Evolutionary conservation across 2,888 invertebrate species (phyloP), one percentile per base, ranked within the genome.

Genomic region (Euplagia quadripunctaria): DNA sequence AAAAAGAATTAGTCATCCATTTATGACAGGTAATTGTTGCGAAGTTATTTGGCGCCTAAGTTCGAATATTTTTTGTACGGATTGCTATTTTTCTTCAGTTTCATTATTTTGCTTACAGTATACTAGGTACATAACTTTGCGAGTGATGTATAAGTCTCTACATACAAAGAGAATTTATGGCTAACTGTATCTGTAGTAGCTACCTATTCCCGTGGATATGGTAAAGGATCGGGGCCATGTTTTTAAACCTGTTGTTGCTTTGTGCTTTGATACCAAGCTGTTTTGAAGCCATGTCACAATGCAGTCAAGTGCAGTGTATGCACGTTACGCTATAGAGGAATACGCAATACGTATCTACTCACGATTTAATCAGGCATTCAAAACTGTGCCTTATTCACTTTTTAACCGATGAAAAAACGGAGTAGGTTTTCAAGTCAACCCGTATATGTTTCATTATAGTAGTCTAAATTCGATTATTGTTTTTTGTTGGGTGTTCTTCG

Each of bases 191-290:
- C 70, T 78, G 70, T 81, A 85, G 87, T 86, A 81, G 75, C 84
- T 84, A 86, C 81, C 84, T 89, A 74, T 87, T 84, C 81, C 76
- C 82, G 82, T 87, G 85, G 85, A 89, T 86, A 88, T 85, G 86
- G 82, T 81, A 92, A 93, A 91, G 87, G 81, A 78, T 74, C 80
- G 81, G 77, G 71, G 75, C 74, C 78, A 78, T 80, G 82, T 86
- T 89, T 92, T 87, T 82, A 88, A 73, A 88, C 82, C 86, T 87
- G 88, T 89, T 88, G 91, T 85, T 84, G 77, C 80, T 79, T 80
- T 83, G 80, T 85, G 87, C 92, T 93, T 93, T 93, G 93, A 91
- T 90, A 90, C 88, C 87, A 87, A 82, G 83, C 86, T 85, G 84
- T 91, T 86, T 89, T 86, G 86, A 82, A 88, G 89, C 87, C 90